Evolutionary conservation across 1,140 invertebrate genomes (phyloP).

Genomic region (Drosophila sproati): DNA sequence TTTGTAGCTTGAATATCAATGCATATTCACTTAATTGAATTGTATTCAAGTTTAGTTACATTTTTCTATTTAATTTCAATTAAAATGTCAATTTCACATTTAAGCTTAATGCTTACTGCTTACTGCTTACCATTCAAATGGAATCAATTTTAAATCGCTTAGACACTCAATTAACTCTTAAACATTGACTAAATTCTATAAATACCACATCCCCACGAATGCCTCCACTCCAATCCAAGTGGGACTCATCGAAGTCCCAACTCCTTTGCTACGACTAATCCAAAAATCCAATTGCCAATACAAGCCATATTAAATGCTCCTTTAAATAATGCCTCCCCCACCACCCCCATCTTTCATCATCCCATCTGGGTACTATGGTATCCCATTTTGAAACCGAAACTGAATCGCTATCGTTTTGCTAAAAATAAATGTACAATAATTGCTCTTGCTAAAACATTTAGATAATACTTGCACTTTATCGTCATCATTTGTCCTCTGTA

Average conservation of each 20-base stretch:
- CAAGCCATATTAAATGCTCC: too few relatives aligned
- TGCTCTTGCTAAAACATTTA: background rate
- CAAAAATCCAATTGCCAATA: background rate
- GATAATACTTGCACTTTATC: conserved; percentile 5
- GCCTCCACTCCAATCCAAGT: background rate
- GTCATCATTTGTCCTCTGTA: background rate
- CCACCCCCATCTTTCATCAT: background rate
- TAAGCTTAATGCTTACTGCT: background rate
- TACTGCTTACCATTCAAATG: conserved; percentile 1
- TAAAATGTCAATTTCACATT: conserved; percentile 7
- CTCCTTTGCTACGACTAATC: conserved; percentile 1
- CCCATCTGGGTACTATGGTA: too few relatives aligned
- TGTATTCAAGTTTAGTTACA: conserved; percentile 2
- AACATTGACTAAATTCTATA: conserved; percentile 3
- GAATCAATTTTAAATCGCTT: background rate
- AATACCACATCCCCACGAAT: background rate
- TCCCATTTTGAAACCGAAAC: conserved; percentile 64
- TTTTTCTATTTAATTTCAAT: conserved; percentile 3
- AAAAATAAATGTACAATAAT: conserved; percentile 34
- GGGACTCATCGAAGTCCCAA: background rate
- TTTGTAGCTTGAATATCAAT: background rate
- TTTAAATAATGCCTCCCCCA: too few relatives aligned
- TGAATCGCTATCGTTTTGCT: conserved; percentile 44
- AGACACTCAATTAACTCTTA: conserved; percentile 2
- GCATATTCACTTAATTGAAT: background rate